A percentile compares a stretch with the other conserved stretches of the same genome.
Evolutionary conservation across 1,140 invertebrate genomes (phyloP).

Genomic region (Anoplophora glabripennis): DNA sequence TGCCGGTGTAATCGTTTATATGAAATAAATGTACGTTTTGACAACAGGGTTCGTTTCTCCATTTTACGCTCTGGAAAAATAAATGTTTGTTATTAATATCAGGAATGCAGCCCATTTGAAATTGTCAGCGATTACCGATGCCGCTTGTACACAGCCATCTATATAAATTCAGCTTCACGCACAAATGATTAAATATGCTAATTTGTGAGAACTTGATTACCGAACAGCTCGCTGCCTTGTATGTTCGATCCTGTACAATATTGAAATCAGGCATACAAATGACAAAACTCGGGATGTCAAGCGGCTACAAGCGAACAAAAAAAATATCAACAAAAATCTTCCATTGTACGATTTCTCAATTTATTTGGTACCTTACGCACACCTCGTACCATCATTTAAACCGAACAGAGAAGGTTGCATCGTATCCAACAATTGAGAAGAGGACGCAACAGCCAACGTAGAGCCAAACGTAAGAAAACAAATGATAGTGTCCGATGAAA

Average conservation of each 20-base stretch:
- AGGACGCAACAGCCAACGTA: background rate
- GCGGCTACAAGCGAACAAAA: conserved; percentile 7
- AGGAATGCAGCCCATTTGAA: no score
- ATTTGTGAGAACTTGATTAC: no score
- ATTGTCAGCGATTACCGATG: no score
- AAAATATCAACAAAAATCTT: conserved; percentile 4
- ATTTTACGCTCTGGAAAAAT: no score
- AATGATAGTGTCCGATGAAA: conserved; percentile 41
- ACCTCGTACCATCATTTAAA: background rate
- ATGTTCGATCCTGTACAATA: conserved; percentile 17
- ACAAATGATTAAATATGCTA: no score
- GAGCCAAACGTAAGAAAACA: conserved; percentile 24
- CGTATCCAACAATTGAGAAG: conserved; percentile 6
- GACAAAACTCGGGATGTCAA: conserved; percentile 1
- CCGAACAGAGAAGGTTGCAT: background rate
- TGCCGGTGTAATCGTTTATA: no score
- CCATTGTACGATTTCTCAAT: background rate
- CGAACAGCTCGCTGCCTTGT: background rate
- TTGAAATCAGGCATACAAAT: conserved; percentile 7
- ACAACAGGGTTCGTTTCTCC: no score
- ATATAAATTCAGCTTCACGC: no score
- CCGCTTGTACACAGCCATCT: no score
- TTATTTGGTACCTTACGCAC: background rate
- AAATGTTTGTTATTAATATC: no score
- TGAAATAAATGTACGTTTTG: no score